A percentile compares a stretch with the other conserved stretches of the same genome.
phyloP scores from a whole-genome alignment of 2,888 invertebrate genomes.

The Timema podura region DNA sequence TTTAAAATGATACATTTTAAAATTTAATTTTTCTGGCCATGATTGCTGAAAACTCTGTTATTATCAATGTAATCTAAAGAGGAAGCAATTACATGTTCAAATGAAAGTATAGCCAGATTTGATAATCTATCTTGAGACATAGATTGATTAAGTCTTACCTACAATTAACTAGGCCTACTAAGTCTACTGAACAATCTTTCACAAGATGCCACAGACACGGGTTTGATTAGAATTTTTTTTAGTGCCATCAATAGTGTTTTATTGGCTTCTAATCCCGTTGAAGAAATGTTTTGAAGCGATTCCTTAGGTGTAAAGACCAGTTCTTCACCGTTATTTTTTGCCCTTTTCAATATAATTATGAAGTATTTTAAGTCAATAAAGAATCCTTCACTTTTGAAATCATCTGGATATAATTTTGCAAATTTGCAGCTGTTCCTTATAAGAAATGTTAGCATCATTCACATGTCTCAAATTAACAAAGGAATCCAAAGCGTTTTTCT shows the following conservation, averaged over 20 bases:
- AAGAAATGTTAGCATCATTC: neutral
- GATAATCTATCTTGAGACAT: slow-evolving; percentile 4
- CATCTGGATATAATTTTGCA: neutral
- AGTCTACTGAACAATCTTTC: slow-evolving; percentile 1
- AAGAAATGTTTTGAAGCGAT: neutral
- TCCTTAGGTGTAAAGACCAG: neutral
- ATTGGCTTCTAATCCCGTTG: slow-evolving; percentile 2
- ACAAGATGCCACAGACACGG: slow-evolving; percentile 3
- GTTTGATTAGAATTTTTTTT: neutral
- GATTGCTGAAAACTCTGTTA: neutral
- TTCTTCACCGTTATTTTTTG: neutral
- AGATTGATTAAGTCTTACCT: neutral
- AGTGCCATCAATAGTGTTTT: neutral
- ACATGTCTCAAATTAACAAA: neutral
- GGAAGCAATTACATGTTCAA: neutral
- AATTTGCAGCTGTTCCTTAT: neutral
- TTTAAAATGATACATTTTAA: too few species aligned
- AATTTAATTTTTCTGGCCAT: neutral
- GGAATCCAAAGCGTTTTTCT: neutral
- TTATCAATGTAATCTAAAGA: neutral
- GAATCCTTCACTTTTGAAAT: neutral
- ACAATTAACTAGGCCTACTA: neutral
- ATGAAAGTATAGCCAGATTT: neutral
- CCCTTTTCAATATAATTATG: neutral
- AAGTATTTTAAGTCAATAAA: neutral